These are phyloP conservation scores for Pyrochroa serraticornis DNA, from an alignment of 2,888 invertebrate species.

Conservation along the genomic window DNA sequence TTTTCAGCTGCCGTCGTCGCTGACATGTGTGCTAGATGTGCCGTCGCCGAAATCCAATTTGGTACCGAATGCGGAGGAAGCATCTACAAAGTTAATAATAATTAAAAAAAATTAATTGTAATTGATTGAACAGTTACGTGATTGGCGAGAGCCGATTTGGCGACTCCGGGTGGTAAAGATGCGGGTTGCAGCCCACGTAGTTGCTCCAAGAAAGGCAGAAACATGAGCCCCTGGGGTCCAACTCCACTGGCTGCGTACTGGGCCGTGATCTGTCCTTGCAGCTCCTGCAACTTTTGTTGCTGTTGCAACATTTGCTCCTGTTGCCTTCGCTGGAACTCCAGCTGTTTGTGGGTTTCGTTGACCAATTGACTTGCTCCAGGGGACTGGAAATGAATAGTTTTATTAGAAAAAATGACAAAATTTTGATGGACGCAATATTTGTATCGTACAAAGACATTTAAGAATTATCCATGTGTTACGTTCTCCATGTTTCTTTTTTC, in stretches of 20 bases:
- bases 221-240: slow-evolving; percentile 69
- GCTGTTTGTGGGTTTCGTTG: slow-evolving; percentile 67
- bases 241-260: slow-evolving; percentile 57
- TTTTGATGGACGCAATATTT: slow-evolving; percentile 6
- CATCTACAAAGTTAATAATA: slow-evolving; percentile 55
- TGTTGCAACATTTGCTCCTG: slow-evolving; percentile 64
- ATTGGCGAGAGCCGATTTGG: slow-evolving; percentile 51
- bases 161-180: slow-evolving; percentile 43
- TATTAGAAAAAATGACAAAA: slow-evolving; percentile 25
- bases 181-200: slow-evolving; percentile 56
- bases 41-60: slow-evolving; percentile 70
- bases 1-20: slow-evolving; percentile 55
- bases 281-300: slow-evolving; percentile 63
- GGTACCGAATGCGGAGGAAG: slow-evolving; percentile 63
- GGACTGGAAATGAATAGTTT: slow-evolving; percentile 31
- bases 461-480: slow-evolving; percentile 57
- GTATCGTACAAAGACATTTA: slow-evolving; percentile 34
- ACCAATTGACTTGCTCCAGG: slow-evolving; percentile 52
- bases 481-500: slow-evolving; percentile 52
- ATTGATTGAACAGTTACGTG: slow-evolving; percentile 47
- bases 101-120: slow-evolving; percentile 1
- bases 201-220: slow-evolving; percentile 75
- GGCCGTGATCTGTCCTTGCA: slow-evolving; percentile 65
- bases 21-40: slow-evolving; percentile 75
- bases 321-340: slow-evolving; percentile 73